Conservation (phyloP, 2,888 invertebrate species). For the Dryomyza anilis region DNA sequence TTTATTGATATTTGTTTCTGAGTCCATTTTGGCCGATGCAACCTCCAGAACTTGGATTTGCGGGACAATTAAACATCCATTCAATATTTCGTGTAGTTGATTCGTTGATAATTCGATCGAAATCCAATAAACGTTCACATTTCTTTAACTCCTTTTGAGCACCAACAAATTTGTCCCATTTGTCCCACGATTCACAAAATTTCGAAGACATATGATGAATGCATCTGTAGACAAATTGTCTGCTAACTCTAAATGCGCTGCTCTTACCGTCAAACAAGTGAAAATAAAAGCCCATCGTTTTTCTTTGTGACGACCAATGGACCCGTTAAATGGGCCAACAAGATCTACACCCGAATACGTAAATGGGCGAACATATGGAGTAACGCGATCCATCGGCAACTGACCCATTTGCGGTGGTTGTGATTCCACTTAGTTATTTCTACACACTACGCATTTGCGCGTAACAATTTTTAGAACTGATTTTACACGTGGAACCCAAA, state of each 20-base stretch:
- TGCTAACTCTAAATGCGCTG: conserved; percentile 25
- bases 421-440: conserved; percentile 18
- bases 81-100: too few species aligned
- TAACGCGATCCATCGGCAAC: conserved; percentile 25
- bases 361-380: conserved; percentile 30
- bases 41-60: too few species aligned
- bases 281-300: conserved; percentile 30
- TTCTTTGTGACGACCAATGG: conserved; percentile 34
- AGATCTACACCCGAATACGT: conserved; percentile 29
- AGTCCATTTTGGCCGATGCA: too few species aligned
- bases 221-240: conserved; percentile 25
- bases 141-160: conserved; percentile 21
- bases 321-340: conserved; percentile 32
- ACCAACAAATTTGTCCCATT: conserved; percentile 28
- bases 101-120: conserved; percentile 4
- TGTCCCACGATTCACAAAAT: conserved; percentile 25
- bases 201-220: conserved; percentile 24
- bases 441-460: conserved; percentile 5
- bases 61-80: too few species aligned
- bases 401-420: conserved; percentile 26
- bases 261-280: conserved; percentile 23
- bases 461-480: conserved; percentile 1
- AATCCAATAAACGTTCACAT: not conserved
- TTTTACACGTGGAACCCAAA: conserved; percentile 26
- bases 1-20: too few species aligned